Evolutionary conservation across 2,888 invertebrate species (phyloP).

Genomic region (Machimus atricapillus): DNA sequence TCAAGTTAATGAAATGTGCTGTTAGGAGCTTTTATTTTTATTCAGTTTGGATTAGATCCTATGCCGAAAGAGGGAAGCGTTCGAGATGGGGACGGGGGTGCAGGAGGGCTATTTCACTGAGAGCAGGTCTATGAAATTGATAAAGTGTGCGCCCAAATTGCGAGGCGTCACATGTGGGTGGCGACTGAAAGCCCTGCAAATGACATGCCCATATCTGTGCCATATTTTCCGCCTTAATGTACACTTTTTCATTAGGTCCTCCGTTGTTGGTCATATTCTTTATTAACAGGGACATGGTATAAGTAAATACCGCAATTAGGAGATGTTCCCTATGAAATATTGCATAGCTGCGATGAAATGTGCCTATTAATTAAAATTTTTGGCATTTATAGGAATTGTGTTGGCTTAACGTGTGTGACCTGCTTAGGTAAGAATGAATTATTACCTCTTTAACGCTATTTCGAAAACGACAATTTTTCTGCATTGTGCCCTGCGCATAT

Average conservation of each 20-base stretch:
- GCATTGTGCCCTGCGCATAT: background rate
- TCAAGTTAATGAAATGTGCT: constrained; percentile 39
- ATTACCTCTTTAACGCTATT: background rate
- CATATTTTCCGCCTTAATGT: constrained; percentile 28
- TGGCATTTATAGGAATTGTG: background rate
- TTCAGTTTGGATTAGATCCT: constrained; percentile 34
- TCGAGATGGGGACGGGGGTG: background rate
- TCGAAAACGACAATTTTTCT: background rate
- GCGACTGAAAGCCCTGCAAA: constrained; percentile 9
- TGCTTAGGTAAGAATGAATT: background rate
- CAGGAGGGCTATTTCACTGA: background rate
- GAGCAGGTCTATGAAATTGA: constrained; percentile 26
- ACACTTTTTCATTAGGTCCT: constrained; percentile 33
- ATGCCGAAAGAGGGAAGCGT: constrained; percentile 9
- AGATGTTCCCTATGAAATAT: background rate
- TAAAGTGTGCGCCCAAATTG: constrained; percentile 24
- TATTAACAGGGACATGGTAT: background rate
- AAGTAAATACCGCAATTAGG: background rate
- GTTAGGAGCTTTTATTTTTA: constrained; percentile 39
- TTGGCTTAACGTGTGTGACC: background rate
- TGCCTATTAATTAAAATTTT: background rate
- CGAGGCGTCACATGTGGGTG: constrained; percentile 19
- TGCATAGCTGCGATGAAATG: background rate
- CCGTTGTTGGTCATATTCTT: constrained; percentile 24
- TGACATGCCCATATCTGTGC: constrained; percentile 15